Conservation (phyloP, 2,888 invertebrate species). For the Colletes collaris region DNA sequence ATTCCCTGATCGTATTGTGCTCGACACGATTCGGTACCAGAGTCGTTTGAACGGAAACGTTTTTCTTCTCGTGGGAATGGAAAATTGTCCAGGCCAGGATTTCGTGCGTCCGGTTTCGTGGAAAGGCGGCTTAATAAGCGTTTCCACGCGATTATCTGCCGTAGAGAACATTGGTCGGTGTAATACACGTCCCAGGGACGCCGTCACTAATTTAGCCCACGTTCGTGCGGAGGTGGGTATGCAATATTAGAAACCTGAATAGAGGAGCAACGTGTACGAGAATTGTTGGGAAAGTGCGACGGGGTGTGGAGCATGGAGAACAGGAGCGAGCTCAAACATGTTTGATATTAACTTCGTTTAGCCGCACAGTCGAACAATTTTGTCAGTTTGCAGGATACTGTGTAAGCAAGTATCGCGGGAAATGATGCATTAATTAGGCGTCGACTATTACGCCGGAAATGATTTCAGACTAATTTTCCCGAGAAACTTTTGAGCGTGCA, state of each 20-base stretch:
- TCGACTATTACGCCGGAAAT: constrained; percentile 36
- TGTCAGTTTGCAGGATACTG: constrained; percentile 47
- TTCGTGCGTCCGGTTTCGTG: constrained; percentile 2
- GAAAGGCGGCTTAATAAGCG: constrained; percentile 35
- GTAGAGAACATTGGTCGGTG: constrained; percentile 21
- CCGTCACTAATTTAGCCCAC: constrained; percentile 48
- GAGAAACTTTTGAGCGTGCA: constrained; percentile 3
- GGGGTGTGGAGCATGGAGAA: constrained; percentile 19
- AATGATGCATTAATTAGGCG: constrained; percentile 58
- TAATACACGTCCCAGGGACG: constrained; percentile 41
- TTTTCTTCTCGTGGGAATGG: background rate
- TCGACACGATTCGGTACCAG: background rate
- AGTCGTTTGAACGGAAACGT: background rate
- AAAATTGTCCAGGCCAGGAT: background rate
- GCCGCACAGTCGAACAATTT: constrained; percentile 57
- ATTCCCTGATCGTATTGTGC: background rate
- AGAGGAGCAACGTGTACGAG: constrained; percentile 38
- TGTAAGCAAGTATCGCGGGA: constrained; percentile 47
- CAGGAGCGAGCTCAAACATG: constrained; percentile 47
- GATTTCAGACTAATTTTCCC: constrained; percentile 34
- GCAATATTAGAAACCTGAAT: constrained; percentile 46
- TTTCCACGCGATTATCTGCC: constrained; percentile 47
- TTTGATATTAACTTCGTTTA: constrained; percentile 64
- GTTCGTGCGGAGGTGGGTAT: constrained; percentile 28
- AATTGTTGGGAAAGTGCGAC: constrained; percentile 56